These are phyloP conservation scores for Haemorhous mexicanus DNA, from an alignment of 2,113 vertebrate genomes.

Conservation along the genomic window DNA sequence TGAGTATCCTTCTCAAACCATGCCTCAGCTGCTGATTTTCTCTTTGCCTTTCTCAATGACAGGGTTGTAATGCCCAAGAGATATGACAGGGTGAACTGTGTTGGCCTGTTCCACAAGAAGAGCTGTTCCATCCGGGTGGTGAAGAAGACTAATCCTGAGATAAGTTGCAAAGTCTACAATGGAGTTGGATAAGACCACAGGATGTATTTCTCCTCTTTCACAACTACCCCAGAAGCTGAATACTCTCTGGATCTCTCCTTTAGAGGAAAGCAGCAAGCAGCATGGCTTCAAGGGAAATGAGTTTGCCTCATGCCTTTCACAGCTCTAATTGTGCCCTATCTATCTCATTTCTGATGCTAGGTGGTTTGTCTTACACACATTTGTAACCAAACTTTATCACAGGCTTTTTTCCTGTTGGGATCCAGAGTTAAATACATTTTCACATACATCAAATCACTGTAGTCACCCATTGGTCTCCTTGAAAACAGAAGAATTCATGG, in stretches of 20 bases:
- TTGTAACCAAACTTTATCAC: not conserved
- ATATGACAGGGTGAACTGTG: slow-evolving; percentile 49
- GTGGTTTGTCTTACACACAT: not conserved
- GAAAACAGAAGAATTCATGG: not conserved
- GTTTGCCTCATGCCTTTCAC: not conserved
- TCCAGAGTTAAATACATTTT: slow-evolving; percentile 39
- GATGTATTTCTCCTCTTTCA: not conserved
- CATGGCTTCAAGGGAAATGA: not conserved
- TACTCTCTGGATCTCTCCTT: not conserved
- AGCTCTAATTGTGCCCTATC: not conserved
- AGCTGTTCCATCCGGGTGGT: slow-evolving; percentile 60
- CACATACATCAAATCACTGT: not conserved
- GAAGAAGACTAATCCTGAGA: slow-evolving; percentile 52
- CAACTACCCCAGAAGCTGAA: not conserved
- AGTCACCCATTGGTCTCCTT: not conserved
- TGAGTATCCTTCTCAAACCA: not conserved
- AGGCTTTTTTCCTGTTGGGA: not conserved
- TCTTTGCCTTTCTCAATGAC: slow-evolving; percentile 12
- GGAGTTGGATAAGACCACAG: not conserved
- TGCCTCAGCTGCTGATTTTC: not conserved
- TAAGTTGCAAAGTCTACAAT: slow-evolving; percentile 53
- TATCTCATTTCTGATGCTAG: not conserved
- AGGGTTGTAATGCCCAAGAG: slow-evolving; percentile 53
- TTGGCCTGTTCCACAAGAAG: slow-evolving; percentile 55
- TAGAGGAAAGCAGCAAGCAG: not conserved